Evolutionary conservation across 2,888 invertebrate genomes (phyloP), one percentile per base, ranked within the genome.

Genomic region (Polylopha cassiicola): DNA sequence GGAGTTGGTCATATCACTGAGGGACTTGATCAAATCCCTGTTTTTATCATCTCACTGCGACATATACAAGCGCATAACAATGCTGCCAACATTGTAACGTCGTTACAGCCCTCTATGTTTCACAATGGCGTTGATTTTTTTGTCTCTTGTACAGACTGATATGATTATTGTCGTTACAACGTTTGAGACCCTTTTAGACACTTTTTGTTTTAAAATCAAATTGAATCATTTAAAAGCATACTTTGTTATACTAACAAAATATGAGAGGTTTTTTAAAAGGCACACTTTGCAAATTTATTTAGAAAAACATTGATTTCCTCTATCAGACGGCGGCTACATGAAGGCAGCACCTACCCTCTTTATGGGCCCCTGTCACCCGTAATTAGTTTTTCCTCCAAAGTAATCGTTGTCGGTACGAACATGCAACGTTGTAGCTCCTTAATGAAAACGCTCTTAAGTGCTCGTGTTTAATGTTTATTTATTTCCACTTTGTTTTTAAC

Each of bases 361-460:
- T 45, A 44, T 22, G 30, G 43, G 41, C 28, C 47, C 61, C 59
- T 68, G 75, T 73, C 71, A 69, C 56, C 68, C 64, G 62, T 76
- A 77, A 80, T 81, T 81, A 79, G 79, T 74, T 77, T 75, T 76
- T 74, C 71, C 64, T 67, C 58, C 55, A 65, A 60, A 74, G 76
- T 72, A 78, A 80, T 73, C 69, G 73, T 59, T 61, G 66, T 66
- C 64, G 62, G 65, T 69, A 72, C 65, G 64, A 75, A 72, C 76
- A 79, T 80, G 76, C 78, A 80, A 78, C 76, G 71, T 76, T 76
- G 73, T 73, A 65, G 60, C 64, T 62, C 62, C 67, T 67, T 79
- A 81, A 82, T 81, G 78, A 82, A 80, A 80, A 78, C 66, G 69
- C 73, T 75, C 68, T 70, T 70, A 75, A 81, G 77, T 74, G 70